Conservation (phyloP, 2,797 vertebrate species). For the Hemibagrus guttatus region DNA sequence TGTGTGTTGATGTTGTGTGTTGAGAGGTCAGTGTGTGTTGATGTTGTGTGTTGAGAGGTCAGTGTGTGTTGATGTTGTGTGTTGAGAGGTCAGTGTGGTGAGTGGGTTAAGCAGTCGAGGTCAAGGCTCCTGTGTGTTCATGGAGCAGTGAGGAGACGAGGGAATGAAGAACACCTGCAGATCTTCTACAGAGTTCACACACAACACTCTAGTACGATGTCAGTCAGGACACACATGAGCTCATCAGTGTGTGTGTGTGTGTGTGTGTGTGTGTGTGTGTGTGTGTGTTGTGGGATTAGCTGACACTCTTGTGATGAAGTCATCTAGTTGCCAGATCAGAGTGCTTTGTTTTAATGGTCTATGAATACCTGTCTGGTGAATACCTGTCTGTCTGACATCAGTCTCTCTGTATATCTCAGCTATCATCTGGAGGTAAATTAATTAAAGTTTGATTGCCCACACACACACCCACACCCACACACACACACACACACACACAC, state of each 20-base stretch:
- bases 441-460: neutral
- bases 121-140: no score
- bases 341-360: neutral
- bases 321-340: neutral
- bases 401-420: neutral
- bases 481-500: neutral
- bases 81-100: no score
- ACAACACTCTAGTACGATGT: neutral
- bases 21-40: neutral
- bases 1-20: no score
- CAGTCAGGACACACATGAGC: neutral
- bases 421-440: neutral
- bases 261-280: neutral
- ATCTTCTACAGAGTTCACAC: neutral
- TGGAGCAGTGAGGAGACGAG: neutral
- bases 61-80: no score
- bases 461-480: neutral
- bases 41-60: neutral
- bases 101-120: no score
- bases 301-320: neutral
- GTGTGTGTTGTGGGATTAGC: neutral
- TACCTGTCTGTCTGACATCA: neutral
- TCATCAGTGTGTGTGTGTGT: neutral
- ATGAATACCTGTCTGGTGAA: neutral
- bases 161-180: constrained; percentile 11